Base-by-base conservation (phyloP, 2,113 vertebrate species). In the Hiodon alosoides region DNA sequence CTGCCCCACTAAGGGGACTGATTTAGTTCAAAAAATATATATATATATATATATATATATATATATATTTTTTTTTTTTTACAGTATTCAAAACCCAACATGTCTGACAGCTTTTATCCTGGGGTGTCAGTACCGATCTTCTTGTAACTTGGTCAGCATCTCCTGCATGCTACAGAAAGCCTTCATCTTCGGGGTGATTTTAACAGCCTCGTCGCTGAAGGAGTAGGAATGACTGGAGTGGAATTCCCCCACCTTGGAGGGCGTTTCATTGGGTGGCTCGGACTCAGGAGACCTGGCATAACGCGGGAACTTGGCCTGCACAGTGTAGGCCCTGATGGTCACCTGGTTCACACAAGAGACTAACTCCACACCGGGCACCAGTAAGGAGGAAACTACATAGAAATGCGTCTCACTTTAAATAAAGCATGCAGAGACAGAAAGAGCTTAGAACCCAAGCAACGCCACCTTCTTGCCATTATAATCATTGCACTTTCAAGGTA, bases 291-390 rank as follows among this genome's bases (percentile, higher is more conserved):
- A n/a, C 64, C 11, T 11, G 67, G 50, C 10, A 11, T 17, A 4
- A 60, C 75, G 57, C 55, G 67, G 58, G 5, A 60, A 52, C 9
- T 74, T 76, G 57, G 10, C 72, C 69, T 90, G 89, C 0, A 89
- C 87, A 58, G 93, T 83, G 31, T 94, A 96, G 0, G 94, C 92
- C 79, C 96, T 90, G 83, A 98, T 95, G 0, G 93, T 96, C 57
- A 98, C 94, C 95, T 97, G 80, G 10, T 46, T 54, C 31, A 62
- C 50, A 75, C 4, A 52, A 48, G 53, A 61, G 54, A 53, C 55
- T 51, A 48, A 13, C 70, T 60, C 11, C 31, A 64, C 3, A 7
- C 61, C 61, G 16, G 2, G 16, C 14, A 54, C 3, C 48, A 3
- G 16, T 4, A 70, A 9, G 51, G 68, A 54, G n/a, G 51, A 53